Base-by-base conservation (phyloP, 2,888 invertebrate species). In the Andrena hattorfiana region DNA sequence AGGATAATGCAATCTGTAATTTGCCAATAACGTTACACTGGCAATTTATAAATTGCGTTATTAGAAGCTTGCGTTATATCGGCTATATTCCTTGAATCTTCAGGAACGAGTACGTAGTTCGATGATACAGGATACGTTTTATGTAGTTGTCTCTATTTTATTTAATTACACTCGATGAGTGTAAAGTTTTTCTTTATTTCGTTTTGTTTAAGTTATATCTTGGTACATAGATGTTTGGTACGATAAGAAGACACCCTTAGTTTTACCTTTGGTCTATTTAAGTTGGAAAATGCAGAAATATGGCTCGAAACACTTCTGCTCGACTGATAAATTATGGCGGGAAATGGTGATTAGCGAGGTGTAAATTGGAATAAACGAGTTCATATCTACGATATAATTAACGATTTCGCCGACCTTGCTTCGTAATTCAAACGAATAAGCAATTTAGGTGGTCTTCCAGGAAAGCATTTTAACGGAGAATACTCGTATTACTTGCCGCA, bases 331-430 rank as follows among this genome's bases (percentile, higher is more conserved):
- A 77, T 56, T 28, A 56, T 32, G 16, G 7, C 72, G 42, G 66
- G 48, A 13, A 69, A 62, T 32, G 26, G 13, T n/a, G n/a, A 26
- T 56, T 66, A 59, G 16, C 56, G 30, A 35, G 56, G 8, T 26
- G 26, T 7, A 54, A 72, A 72, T 72, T 59, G 32, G 59, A 49
- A 72, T 28, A 49, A 8, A 64, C 42, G 59, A 20, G 32, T 64
- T 72, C 49, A 35, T 72, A 66, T 59, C 26, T 63, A 32, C 42
- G 13, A 5, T 10, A 8, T 54, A 70, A 63, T 68, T 70, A 70
- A 42, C 30, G 20, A 76, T 51, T 76, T 35, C 5, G 13, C 56
- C 49, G 49, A 49, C 32, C 35, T 68, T 51, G 66, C 66, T 23
- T 2, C 42, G 42, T 48, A 56, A 59, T 66, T 63, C 23, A n/a